phyloP scores from a whole-genome alignment of 1,140 invertebrate species.

The Lordiphosa collinella region DNA sequence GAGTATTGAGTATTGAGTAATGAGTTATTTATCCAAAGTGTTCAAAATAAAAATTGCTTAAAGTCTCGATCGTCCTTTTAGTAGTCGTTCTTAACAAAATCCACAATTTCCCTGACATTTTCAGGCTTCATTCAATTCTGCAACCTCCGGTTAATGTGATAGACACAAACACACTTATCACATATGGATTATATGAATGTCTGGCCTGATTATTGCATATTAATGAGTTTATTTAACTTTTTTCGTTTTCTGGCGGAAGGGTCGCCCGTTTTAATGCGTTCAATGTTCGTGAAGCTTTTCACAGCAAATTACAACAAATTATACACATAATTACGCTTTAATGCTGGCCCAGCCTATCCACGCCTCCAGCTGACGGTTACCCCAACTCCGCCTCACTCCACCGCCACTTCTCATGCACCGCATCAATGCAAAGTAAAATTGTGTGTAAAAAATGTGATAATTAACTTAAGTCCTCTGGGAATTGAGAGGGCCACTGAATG shows the following conservation, averaged over 20 bases:
- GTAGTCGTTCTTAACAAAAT: no score
- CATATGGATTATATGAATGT: no score
- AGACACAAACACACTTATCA: no score
- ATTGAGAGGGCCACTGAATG: conserved; percentile 1
- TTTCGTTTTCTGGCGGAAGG: conserved; percentile 20
- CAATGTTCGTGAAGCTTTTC: conserved; percentile 49
- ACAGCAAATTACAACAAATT: conserved; percentile 71
- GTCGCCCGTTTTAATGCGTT: conserved; percentile 43
- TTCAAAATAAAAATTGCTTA: no score
- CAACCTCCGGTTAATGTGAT: no score
- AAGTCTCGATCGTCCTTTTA: no score
- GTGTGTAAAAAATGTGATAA: conserved; percentile 77
- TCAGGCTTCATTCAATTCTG: no score
- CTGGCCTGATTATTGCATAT: conserved; percentile 44
- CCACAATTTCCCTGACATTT: no score
- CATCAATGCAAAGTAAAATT: conserved; percentile 77
- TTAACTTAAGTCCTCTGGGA: conserved; percentile 73
- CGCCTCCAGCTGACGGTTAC: conserved; percentile 9
- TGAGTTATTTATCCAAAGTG: no score
- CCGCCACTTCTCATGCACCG: conserved; percentile 24
- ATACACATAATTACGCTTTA: conserved; percentile 74
- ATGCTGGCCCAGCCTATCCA: conserved; percentile 39
- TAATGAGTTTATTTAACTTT: conserved; percentile 72
- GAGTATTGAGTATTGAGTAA: no score
- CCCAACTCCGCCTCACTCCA: conserved; percentile 5